Evolutionary conservation across 2,797 vertebrate species (phyloP).

Genomic region (Diplodus sargus): DNA sequence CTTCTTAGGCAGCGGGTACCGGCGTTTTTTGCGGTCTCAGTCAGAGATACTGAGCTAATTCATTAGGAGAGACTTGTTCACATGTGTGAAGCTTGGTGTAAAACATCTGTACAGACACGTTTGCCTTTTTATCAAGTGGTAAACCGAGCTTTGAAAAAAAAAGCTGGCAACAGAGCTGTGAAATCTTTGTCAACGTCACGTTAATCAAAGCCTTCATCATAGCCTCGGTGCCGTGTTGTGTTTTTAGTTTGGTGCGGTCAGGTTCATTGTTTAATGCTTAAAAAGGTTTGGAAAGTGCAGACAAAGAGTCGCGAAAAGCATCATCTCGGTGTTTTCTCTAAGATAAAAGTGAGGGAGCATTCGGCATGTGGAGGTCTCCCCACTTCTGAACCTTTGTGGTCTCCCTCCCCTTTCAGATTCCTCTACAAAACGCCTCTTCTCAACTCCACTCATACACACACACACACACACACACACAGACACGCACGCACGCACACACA

Average conservation of each 20-base stretch:
- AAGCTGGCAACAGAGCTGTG: constrained; percentile 84
- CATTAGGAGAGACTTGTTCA: constrained; percentile 90
- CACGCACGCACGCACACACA: neutral
- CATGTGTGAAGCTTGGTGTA: constrained; percentile 63
- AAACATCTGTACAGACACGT: constrained; percentile 91
- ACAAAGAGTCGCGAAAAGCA: constrained; percentile 50
- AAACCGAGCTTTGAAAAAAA: constrained; percentile 76
- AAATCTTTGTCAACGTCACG: constrained; percentile 84
- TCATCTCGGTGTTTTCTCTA: constrained; percentile 44
- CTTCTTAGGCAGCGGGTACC: constrained; percentile 31
- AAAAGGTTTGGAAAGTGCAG: constrained; percentile 86
- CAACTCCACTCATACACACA: constrained; percentile 34
- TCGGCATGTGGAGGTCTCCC: constrained; percentile 93
- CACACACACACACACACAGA: constrained; percentile 27
- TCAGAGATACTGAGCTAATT: constrained; percentile 93
- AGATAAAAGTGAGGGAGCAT: constrained; percentile 79
- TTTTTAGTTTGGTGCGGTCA: constrained; percentile 86
- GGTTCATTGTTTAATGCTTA: constrained; percentile 87
- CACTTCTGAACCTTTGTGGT: constrained; percentile 94
- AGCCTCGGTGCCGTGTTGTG: constrained; percentile 86
- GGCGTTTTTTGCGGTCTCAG: constrained; percentile 88
- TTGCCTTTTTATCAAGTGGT: constrained; percentile 90
- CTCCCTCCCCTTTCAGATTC: constrained; percentile 83
- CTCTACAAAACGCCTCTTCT: constrained; percentile 67
- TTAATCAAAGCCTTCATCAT: constrained; percentile 74